Conservation (phyloP, 2,113 vertebrate genomes). For the Ciconia maguari region DNA sequence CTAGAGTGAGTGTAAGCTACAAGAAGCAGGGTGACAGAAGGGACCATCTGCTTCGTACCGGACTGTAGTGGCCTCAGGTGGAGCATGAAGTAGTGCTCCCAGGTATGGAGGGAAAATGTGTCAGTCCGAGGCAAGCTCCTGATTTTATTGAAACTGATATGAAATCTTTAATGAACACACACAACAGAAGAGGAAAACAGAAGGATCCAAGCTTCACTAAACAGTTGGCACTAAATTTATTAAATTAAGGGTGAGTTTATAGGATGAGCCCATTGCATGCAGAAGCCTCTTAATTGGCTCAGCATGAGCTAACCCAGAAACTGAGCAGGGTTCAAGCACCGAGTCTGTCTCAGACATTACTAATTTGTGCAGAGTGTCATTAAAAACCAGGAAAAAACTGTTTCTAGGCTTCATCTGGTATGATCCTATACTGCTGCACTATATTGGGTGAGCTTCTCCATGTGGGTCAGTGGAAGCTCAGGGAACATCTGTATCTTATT, state of each 20-base stretch:
- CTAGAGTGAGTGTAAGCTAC: not conserved
- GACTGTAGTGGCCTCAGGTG: not conserved
- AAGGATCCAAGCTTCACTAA: not conserved
- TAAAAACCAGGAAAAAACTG: not conserved
- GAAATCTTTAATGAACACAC: not conserved
- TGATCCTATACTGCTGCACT: not conserved
- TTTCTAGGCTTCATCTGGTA: not conserved
- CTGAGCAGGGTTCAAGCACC: not conserved
- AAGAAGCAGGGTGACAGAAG: not conserved
- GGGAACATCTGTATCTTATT: not conserved
- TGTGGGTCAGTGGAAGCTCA: not conserved
- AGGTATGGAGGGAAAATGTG: not conserved
- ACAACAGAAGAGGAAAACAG: not conserved
- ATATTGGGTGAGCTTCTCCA: not conserved
- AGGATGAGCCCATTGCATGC: not conserved
- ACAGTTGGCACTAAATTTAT: not conserved
- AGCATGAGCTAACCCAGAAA: not conserved
- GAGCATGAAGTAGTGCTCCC: not conserved
- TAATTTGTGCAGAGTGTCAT: not conserved
- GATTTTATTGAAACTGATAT: not conserved
- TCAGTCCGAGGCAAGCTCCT: not conserved
- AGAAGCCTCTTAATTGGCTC: not conserved
- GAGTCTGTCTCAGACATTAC: not conserved
- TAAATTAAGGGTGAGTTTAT: not conserved
- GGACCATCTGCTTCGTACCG: accelerated